Evolutionary conservation across 2,888 invertebrate species (phyloP).

Genomic region (Diarsia mendica): DNA sequence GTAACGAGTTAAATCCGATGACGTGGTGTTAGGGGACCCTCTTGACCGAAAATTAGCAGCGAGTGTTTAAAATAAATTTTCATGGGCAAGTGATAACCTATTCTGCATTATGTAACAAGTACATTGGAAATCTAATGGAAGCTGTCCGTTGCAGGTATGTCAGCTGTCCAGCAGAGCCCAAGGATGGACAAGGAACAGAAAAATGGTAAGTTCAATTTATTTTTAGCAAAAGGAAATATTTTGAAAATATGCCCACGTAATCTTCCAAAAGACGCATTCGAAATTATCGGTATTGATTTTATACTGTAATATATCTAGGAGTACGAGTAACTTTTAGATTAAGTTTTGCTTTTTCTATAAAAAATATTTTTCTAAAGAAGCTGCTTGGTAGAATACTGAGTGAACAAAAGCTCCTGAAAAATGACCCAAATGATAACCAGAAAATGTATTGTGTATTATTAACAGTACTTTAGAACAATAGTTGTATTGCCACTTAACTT

Average conservation of each 20-base stretch:
- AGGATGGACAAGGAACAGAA: constrained; percentile 94
- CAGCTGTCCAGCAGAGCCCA: constrained; percentile 93
- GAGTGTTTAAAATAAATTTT: constrained; percentile 70
- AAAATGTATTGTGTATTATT: constrained; percentile 43
- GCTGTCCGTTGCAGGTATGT: constrained; percentile 91
- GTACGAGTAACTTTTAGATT: background rate
- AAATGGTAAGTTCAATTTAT: constrained; percentile 91
- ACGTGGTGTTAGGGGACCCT: constrained; percentile 64
- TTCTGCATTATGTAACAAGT: constrained; percentile 89
- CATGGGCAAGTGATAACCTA: constrained; percentile 86
- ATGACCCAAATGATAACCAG: constrained; percentile 42
- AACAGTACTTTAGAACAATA: constrained; percentile 17
- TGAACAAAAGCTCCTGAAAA: background rate
- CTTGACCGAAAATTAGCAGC: constrained; percentile 46
- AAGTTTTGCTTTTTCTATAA: too few species aligned
- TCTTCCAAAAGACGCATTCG: constrained; percentile 2
- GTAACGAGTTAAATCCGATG: constrained; percentile 65
- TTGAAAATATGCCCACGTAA: constrained; percentile 21
- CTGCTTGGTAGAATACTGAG: background rate
- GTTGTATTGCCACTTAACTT: constrained; percentile 11
- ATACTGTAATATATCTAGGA: constrained; percentile 17
- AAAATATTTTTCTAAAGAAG: background rate
- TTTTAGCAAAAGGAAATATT: constrained; percentile 8
- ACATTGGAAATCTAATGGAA: constrained; percentile 83
- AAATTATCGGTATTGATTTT: constrained; percentile 50